These are phyloP conservation scores for Nasonia giraulti DNA, from an alignment of 1,140 invertebrate genomes.

Conservation along the genomic window DNA sequence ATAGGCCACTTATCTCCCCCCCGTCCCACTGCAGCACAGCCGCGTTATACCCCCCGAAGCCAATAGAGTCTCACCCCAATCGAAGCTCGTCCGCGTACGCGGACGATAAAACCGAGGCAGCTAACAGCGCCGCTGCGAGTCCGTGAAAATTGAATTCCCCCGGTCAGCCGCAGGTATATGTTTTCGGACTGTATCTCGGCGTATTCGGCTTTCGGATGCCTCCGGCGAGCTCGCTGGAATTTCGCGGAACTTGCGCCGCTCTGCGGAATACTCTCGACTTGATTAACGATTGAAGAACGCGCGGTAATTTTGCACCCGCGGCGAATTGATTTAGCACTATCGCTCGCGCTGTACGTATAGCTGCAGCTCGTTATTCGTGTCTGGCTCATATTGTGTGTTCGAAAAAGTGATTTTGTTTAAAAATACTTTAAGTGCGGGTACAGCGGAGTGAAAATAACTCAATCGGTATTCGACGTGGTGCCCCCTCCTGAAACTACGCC, in stretches of 20 bases:
- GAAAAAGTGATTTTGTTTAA: too few relatives aligned
- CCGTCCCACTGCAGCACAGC: too few relatives aligned
- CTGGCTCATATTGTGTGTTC: background rate
- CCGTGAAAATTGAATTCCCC: constrained; percentile 71
- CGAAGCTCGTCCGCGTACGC: constrained; percentile 1
- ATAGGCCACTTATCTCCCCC: too few relatives aligned
- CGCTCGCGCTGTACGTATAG: too few relatives aligned
- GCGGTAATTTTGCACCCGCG: constrained; percentile 10
- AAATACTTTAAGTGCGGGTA: background rate
- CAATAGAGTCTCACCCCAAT: too few relatives aligned
- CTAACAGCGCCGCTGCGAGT: background rate
- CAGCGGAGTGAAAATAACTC: background rate
- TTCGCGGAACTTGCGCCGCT: background rate
- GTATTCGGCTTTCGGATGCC: constrained; percentile 1
- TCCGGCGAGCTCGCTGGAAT: background rate
- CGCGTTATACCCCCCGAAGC: too few relatives aligned
- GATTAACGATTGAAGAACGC: constrained; percentile 25
- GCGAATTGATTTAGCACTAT: too few relatives aligned
- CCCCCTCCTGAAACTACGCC: background rate
- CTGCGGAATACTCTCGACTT: constrained; percentile 15
- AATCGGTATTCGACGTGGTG: background rate
- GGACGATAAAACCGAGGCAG: constrained; percentile 40
- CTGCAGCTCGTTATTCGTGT: background rate
- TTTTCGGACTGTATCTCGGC: background rate
- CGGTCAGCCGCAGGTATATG: constrained; percentile 25